These are phyloP conservation scores for Bovichtus diacanthus DNA, from an alignment of 2,797 vertebrate species.

Conservation along the genomic window DNA sequence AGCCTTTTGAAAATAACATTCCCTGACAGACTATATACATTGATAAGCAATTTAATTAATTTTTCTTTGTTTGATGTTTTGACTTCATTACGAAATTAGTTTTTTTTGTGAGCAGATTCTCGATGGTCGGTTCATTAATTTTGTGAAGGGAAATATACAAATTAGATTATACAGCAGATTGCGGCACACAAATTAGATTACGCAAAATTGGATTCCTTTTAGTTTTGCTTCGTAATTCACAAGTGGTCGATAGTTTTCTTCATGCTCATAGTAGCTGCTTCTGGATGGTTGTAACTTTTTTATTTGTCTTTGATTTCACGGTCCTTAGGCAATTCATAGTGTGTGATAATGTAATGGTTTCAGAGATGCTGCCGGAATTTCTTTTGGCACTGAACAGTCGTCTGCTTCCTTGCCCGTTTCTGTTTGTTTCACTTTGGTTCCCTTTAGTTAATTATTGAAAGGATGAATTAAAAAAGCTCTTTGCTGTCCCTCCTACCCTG, in stretches of 20 bases:
- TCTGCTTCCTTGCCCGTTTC: constrained; percentile 36
- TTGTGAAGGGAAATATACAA: constrained; percentile 81
- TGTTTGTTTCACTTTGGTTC: constrained; percentile 55
- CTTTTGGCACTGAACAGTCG: constrained; percentile 33
- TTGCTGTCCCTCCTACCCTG: constrained; percentile 45
- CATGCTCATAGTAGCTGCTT: constrained; percentile 30
- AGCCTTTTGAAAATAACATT: constrained; percentile 72
- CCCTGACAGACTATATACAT: constrained; percentile 78
- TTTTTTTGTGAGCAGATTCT: constrained; percentile 53
- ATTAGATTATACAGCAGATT: constrained; percentile 84
- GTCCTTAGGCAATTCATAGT: constrained; percentile 42
- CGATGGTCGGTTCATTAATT: constrained; percentile 79
- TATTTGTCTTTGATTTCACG: constrained; percentile 57
- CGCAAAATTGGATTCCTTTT: constrained; percentile 81
- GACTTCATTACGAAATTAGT: constrained; percentile 80
- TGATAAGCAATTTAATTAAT: constrained; percentile 87
- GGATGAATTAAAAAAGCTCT: constrained; percentile 47
- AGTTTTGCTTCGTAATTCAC: constrained; percentile 80
- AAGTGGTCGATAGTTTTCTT: constrained; percentile 70
- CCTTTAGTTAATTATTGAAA: constrained; percentile 74
- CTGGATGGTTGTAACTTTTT: constrained; percentile 52
- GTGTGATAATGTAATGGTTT: constrained; percentile 52
- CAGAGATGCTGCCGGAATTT: constrained; percentile 34
- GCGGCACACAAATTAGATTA: constrained; percentile 81
- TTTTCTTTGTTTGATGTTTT: constrained; percentile 83